Conservation (phyloP, 2,797 vertebrate species). For the Fundulus diaphanus region DNA sequence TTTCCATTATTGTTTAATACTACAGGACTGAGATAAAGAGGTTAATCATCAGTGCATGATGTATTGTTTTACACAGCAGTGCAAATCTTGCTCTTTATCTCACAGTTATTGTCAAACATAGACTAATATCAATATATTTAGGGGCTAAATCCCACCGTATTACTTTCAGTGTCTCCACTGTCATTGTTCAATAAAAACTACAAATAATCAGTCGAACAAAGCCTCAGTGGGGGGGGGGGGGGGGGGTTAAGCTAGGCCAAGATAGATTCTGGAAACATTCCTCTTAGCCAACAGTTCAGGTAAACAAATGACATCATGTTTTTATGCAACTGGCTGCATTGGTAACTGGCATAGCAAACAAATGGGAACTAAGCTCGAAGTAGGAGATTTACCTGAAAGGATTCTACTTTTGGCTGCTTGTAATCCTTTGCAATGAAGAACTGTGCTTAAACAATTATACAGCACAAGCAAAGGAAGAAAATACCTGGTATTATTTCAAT, state of each 20-base stretch:
- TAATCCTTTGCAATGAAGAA: background rate
- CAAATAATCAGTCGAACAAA: background rate
- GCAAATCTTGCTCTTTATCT: background rate
- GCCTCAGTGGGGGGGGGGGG: background rate
- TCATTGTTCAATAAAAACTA: no score
- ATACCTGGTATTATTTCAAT: background rate
- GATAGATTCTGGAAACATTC: background rate
- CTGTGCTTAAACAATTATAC: background rate
- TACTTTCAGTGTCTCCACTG: background rate
- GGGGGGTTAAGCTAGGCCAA: background rate
- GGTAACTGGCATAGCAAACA: constrained; percentile 45
- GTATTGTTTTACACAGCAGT: background rate
- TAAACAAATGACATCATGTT: constrained; percentile 55
- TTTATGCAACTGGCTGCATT: constrained; percentile 63
- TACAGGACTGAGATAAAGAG: background rate
- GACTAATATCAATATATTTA: background rate
- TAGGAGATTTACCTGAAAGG: constrained; percentile 36
- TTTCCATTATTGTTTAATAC: background rate
- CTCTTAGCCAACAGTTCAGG: background rate
- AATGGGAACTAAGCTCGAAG: constrained; percentile 48
- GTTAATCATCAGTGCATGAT: background rate
- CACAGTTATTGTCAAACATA: background rate
- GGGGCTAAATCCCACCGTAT: background rate
- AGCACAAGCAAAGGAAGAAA: background rate
- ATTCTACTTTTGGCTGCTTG: constrained; percentile 20